Base-by-base conservation (phyloP, 2,888 invertebrate species). In the Opisthograptis luteolata region DNA sequence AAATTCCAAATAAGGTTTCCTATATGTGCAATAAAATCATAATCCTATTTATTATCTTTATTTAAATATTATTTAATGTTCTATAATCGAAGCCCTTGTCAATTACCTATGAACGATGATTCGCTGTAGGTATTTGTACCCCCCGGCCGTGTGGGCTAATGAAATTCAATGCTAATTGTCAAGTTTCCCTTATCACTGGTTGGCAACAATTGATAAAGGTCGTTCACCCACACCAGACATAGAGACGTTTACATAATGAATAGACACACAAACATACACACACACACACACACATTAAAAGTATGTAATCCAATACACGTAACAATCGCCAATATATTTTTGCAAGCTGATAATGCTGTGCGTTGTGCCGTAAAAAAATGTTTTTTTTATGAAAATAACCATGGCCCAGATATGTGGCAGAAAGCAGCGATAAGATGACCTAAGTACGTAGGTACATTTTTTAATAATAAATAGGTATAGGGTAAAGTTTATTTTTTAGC, bases 181-280 rank as follows among this genome's bases (percentile, higher is more conserved):
- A 49, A 62, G 60, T 62, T 58, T 56, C 42, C 46, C 52, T 64
- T 66, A 66, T 57, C 52, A 43, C 46, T 52, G 64, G n/a, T 65
- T 74, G 58, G 70, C 66, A 73, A 76, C 71, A 65, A 44, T 41
- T 59, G 73, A 73, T 75, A 75, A 62, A 57, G 73, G 60, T 47
- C 67, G 52, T 70, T 73, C 62, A 75, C 73, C 70, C 72, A 37
- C 39, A 36, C 41, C 55, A 59, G 58, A 63, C 53, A 58, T 42
- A 22, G 49, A 31, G 41, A 46, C 56, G 56, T 59, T 67, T 60
- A 47, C 52, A 57, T 57, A 59, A 58, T 58, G 25, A 63, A 1
- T 9, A n/a, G 10, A 7, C 1, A 20, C 7, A 72, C 71, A 69
- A 65, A n/a, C n/a, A n/a, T n/a, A n/a, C n/a, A n/a, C n/a, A n/a